Conservation (phyloP, 2,888 invertebrate species). For the Ryuthela nishihirai region DNA sequence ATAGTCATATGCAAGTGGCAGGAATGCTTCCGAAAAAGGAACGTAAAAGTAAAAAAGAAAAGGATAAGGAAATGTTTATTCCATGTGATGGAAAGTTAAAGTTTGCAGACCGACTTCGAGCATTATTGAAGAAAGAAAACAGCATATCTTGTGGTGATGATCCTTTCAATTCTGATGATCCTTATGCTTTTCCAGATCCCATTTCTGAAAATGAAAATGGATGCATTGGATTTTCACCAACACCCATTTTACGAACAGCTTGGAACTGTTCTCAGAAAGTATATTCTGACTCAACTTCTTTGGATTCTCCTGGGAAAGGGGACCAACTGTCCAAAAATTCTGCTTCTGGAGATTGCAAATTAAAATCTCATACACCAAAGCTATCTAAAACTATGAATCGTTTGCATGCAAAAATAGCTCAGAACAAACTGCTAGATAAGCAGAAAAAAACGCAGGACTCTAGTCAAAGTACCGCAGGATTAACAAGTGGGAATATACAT, state of each 20-base stretch:
- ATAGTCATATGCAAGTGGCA: constrained; percentile 54
- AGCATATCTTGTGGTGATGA: constrained; percentile 44
- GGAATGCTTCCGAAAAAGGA: constrained; percentile 50
- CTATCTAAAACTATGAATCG: constrained; percentile 51
- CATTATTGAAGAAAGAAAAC: constrained; percentile 45
- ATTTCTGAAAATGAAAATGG: constrained; percentile 26
- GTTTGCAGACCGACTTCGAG: constrained; percentile 54
- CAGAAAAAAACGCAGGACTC: constrained; percentile 45
- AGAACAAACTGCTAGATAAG: constrained; percentile 52
- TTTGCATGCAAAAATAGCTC: constrained; percentile 52
- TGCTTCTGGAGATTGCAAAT: constrained; percentile 12
- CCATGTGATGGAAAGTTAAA: constrained; percentile 52
- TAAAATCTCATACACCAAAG: constrained; percentile 36
- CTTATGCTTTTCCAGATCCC: constrained; percentile 55
- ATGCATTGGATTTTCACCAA: constrained; percentile 21
- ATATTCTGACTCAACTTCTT: constrained; percentile 15
- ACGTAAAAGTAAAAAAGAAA: constrained; percentile 44
- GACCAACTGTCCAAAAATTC: constrained; percentile 17
- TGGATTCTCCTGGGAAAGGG: constrained; percentile 14
- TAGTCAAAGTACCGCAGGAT: constrained; percentile 30
- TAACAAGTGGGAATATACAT: constrained; percentile 13
- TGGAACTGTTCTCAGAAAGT: constrained; percentile 35
- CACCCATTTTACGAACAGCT: constrained; percentile 28
- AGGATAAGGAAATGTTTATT: constrained; percentile 32
- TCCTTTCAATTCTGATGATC: constrained; percentile 50